Evolutionary conservation across 2,797 vertebrate genomes (phyloP).

Genomic region (Lagodon rhomboides): DNA sequence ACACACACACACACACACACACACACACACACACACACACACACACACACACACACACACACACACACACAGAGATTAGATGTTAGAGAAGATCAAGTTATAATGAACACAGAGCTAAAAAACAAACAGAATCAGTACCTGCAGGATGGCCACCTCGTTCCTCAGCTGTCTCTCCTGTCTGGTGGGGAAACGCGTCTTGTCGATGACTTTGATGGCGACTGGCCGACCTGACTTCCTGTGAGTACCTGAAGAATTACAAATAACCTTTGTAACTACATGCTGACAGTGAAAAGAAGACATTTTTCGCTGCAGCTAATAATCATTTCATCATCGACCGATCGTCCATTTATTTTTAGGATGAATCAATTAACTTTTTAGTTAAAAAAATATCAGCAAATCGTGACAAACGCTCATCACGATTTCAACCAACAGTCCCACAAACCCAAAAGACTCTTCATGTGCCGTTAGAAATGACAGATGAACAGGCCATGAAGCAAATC

Average conservation of each 20-base stretch:
- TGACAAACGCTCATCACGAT: too few species aligned
- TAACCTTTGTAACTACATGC: neutral
- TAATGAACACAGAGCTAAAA: rapidly evolving
- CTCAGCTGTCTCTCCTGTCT: slow-evolving; percentile 82
- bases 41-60: slow-evolving; percentile 1
- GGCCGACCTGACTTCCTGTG: slow-evolving; percentile 79
- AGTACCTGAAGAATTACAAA: slow-evolving; percentile 67
- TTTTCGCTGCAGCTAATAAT: too few species aligned
- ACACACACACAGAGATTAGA: slow-evolving; percentile 6
- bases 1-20: neutral
- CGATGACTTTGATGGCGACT: slow-evolving; percentile 86
- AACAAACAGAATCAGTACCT: slow-evolving; percentile 60
- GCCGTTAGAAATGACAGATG: too few species aligned
- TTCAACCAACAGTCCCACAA: too few species aligned
- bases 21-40: neutral
- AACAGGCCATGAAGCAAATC: too few species aligned
- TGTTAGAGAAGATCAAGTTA: rapidly evolving
- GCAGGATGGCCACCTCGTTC: slow-evolving; percentile 84
- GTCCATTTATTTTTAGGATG: too few species aligned
- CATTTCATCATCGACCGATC: too few species aligned
- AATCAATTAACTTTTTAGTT: too few species aligned
- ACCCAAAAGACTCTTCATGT: too few species aligned
- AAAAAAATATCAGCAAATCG: too few species aligned
- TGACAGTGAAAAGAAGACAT: too few species aligned
- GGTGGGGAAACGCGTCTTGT: slow-evolving; percentile 84